Evolutionary conservation across 1,140 invertebrate genomes (phyloP).

Genomic region (Drosophila kepulauana): DNA sequence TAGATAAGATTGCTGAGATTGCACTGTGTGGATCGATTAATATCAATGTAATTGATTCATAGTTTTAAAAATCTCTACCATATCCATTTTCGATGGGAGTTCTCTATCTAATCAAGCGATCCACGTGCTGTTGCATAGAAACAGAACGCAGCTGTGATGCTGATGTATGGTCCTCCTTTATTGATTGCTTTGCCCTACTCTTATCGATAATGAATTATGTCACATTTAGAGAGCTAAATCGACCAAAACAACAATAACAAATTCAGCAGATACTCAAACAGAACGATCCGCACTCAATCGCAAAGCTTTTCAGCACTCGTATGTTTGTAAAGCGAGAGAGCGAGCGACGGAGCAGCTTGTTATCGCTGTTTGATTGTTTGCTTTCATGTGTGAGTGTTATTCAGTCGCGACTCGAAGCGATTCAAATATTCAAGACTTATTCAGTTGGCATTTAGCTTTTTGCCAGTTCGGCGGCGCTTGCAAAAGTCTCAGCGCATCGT

Average conservation of each 20-base stretch:
- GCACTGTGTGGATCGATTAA: neutral
- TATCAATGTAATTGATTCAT: neutral
- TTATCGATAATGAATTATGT: slow-evolving; percentile 46
- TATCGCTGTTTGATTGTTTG: slow-evolving; percentile 51
- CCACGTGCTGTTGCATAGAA: slow-evolving; percentile 34
- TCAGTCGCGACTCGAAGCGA: slow-evolving; percentile 49
- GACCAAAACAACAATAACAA: slow-evolving; percentile 14
- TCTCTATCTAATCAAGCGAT: slow-evolving; percentile 23
- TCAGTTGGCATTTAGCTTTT: slow-evolving; percentile 74
- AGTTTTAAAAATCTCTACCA: neutral
- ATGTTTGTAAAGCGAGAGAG: slow-evolving; percentile 14
- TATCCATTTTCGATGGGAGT: neutral
- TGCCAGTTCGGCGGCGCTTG: slow-evolving; percentile 71
- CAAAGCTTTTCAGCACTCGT: neutral
- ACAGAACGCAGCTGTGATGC: slow-evolving; percentile 21
- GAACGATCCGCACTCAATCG: slow-evolving; percentile 39
- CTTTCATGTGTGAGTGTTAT: slow-evolving; percentile 56
- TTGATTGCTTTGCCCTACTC: slow-evolving; percentile 14
- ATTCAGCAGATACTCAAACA: slow-evolving; percentile 33
- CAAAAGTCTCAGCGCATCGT: slow-evolving; percentile 53
- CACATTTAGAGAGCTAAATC: slow-evolving; percentile 12
- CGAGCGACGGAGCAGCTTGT: slow-evolving; percentile 31
- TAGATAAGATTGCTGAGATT: neutral
- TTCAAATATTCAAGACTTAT: slow-evolving; percentile 51
- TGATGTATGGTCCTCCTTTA: slow-evolving; percentile 13